Base-by-base conservation (phyloP, 2,888 invertebrate genomes). In the Pammene fasciana region DNA sequence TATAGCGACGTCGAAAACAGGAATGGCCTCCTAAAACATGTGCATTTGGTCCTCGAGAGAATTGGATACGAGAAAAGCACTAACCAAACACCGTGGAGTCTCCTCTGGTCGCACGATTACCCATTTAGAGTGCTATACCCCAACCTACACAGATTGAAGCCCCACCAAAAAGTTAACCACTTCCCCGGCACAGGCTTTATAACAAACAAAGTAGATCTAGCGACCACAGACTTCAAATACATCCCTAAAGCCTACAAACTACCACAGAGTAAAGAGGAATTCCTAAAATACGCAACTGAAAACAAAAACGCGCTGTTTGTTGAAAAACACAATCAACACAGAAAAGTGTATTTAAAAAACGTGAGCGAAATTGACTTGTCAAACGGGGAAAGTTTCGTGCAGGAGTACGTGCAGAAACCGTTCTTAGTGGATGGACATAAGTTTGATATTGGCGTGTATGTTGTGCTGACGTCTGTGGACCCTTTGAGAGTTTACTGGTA, bases 381-480 rank as follows among this genome's bases (percentile, higher is more conserved):
- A 14, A 90, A 93, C 54, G 94, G 94, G 43, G 96, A 95, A 65
- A 96, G 95, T 64, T 99, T 99, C 86, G 94, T 99, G 3, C 99
- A 99, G 83, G 97, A 98, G 86, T 99, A 96, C 85, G 93, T 99
- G 26, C 95, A 96, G 75, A 96, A 95, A 73, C 99, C 99, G 5
- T 95, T 97, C 76, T 92, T 99, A 16, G 96, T 99, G 4, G 98
- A 98, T 85, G 98, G 97, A 0, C 95, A 97, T 86, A 99, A 98
- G 91, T 99, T 99, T 88, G 99, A 99, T 88, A 97, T 99, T 85
- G 99, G 99, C 9, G 95, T 99, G 68, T 99, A 99, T 83, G 97
- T 97, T 0, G 95, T 96, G 0, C 90, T 99, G 18, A 99, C 98
- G 0, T 99, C 98, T 0, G 93, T 99, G 1, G 94, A 97, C 86